These are phyloP conservation scores for Andricus quercusramuli DNA, from an alignment of 2,888 invertebrate species.

Conservation along the genomic window DNA sequence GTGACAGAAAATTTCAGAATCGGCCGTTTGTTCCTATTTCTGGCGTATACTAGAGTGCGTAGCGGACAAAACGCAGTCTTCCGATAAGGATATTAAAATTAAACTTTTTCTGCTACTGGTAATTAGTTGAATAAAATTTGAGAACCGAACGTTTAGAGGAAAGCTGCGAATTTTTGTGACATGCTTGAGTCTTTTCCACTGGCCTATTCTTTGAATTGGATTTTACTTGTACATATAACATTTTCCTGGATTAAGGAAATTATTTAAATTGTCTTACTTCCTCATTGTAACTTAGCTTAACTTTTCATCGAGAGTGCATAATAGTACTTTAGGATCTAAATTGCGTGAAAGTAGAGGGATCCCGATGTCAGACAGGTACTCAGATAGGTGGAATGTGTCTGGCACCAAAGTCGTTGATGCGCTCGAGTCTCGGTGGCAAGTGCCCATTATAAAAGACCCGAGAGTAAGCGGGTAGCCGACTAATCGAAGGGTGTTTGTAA, in stretches of 20 bases:
- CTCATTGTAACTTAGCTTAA: not conserved
- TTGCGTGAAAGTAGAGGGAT: not conserved
- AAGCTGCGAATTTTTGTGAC: too few relatives aligned
- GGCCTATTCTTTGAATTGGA: too few relatives aligned
- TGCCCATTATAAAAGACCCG: conserved; percentile 39
- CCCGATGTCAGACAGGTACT: not conserved
- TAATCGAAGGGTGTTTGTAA: conserved; percentile 1
- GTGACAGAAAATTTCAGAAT: too few relatives aligned
- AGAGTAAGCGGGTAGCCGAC: conserved; percentile 41
- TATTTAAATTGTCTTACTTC: not conserved
- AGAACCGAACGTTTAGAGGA: too few relatives aligned
- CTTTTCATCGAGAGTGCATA: conserved; percentile 4
- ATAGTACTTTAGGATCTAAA: conserved; percentile 2
- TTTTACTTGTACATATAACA: not conserved
- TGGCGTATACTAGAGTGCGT: too few relatives aligned
- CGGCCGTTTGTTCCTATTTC: too few relatives aligned
- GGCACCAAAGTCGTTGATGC: conserved; percentile 39
- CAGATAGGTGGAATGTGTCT: conserved; percentile 13
- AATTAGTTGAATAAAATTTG: too few relatives aligned
- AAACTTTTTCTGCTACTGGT: too few relatives aligned
- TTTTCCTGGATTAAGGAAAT: not conserved
- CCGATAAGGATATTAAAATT: too few relatives aligned
- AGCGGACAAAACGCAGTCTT: too few relatives aligned
- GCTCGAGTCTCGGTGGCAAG: conserved; percentile 42
- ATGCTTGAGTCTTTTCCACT: too few relatives aligned